phyloP scores from a whole-genome alignment of 2,113 vertebrate species.

The Platichthys flesus region DNA sequence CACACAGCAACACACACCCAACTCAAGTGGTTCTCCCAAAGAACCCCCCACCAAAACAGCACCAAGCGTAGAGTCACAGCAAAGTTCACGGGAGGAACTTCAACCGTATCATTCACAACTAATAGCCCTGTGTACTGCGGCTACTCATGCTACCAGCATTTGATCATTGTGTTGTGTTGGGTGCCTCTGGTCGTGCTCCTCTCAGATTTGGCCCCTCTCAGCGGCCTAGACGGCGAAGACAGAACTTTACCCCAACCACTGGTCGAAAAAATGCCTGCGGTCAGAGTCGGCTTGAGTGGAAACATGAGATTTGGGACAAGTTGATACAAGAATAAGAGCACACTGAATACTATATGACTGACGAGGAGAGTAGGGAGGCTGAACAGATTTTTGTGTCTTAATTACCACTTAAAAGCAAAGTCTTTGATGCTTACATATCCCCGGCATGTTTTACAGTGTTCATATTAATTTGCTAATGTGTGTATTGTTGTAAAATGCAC shows the following conservation, averaged over 20 bases:
- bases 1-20: not conserved
- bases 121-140: slow-evolving; percentile 74
- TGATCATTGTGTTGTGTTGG: slow-evolving; percentile 69
- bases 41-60: slow-evolving; percentile 30
- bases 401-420: slow-evolving; percentile 31
- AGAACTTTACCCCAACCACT: slow-evolving; percentile 59
- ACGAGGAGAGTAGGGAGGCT: slow-evolving; percentile 38
- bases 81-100: slow-evolving; percentile 73
- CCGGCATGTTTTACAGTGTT: slow-evolving; percentile 12
- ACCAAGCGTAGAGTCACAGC: slow-evolving; percentile 53
- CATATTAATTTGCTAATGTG: slow-evolving; percentile 5
- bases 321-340: slow-evolving; percentile 38
- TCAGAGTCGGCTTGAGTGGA: slow-evolving; percentile 52
- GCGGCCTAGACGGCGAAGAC: slow-evolving; percentile 47
- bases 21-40: slow-evolving; percentile 47
- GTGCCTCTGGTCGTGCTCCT: slow-evolving; percentile 66
- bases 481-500: slow-evolving; percentile 42
- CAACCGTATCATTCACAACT: slow-evolving; percentile 78
- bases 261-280: slow-evolving; percentile 66
- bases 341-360: slow-evolving; percentile 14
- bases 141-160: slow-evolving; percentile 70
- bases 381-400: slow-evolving; percentile 38
- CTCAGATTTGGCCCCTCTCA: slow-evolving; percentile 51
- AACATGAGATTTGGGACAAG: slow-evolving; percentile 70
- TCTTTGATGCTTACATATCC: slow-evolving; percentile 39